These are phyloP conservation scores for Scrobipalpa costella DNA, from an alignment of 2,888 invertebrate genomes.

Conservation along the genomic window DNA sequence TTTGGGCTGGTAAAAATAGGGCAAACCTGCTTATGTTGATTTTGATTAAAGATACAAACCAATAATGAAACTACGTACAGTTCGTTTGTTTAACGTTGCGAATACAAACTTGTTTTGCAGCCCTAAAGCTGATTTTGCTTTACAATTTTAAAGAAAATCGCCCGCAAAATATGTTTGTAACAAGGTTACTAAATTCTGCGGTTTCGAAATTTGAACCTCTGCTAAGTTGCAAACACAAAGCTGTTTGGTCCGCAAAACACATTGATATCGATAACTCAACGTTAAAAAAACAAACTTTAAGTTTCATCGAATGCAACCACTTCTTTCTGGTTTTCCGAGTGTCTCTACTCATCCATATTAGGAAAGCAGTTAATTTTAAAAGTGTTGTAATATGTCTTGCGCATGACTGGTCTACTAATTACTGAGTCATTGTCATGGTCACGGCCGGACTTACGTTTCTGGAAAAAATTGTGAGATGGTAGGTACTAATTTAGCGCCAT, in stretches of 20 bases:
- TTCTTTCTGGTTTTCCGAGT: neutral
- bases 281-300: too few species aligned
- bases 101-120: too few species aligned
- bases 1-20: neutral
- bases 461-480: neutral
- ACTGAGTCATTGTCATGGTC: constrained; percentile 9
- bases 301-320: neutral
- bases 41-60: neutral
- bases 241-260: too few species aligned
- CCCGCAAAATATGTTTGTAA: too few species aligned
- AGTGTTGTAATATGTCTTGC: neutral
- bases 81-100: too few species aligned
- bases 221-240: too few species aligned
- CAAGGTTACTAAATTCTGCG: too few species aligned
- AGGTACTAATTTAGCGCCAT: neutral
- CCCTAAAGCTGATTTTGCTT: too few species aligned
- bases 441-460: neutral
- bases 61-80: too few species aligned
- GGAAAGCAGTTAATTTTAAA: constrained; percentile 2
- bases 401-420: constrained; percentile 3
- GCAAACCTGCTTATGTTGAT: neutral
- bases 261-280: too few species aligned
- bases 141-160: too few species aligned
- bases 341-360: constrained; percentile 1
- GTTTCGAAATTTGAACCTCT: too few species aligned